Evolutionary conservation across 2,888 invertebrate genomes (phyloP).

Genomic region (Labia minor): DNA sequence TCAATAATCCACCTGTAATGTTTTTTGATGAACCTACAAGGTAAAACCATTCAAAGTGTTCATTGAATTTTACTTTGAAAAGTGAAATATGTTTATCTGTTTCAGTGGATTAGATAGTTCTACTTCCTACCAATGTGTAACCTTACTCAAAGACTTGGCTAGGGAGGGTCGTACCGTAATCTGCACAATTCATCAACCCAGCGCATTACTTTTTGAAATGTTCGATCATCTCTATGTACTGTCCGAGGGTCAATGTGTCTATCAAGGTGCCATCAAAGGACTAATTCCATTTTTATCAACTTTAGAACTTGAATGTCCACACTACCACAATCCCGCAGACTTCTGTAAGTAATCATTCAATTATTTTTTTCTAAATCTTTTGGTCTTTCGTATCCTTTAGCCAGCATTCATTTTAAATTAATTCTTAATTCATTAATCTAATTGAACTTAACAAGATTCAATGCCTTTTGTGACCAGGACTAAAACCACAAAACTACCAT

Average conservation of each 20-base stretch:
- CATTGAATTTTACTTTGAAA: too few relatives aligned
- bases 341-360: constrained; percentile 56
- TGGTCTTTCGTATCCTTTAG: too few relatives aligned
- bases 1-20: constrained; percentile 85
- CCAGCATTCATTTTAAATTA: too few relatives aligned
- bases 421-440: too few relatives aligned
- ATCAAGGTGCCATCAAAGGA: constrained; percentile 61
- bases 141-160: constrained; percentile 67
- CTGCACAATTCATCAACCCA: constrained; percentile 91
- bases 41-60: constrained; percentile 46
- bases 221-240: constrained; percentile 83
- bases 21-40: constrained; percentile 92
- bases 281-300: constrained; percentile 67
- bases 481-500: too few relatives aligned
- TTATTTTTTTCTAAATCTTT: not conserved
- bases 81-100: too few relatives aligned
- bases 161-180: constrained; percentile 74
- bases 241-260: constrained; percentile 71
- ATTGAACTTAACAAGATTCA: too few relatives aligned
- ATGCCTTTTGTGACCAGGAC: too few relatives aligned
- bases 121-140: constrained; percentile 73
- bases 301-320: constrained; percentile 69
- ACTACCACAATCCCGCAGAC: constrained; percentile 93
- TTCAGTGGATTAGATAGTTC: constrained; percentile 80
- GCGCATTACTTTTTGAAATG: constrained; percentile 83